phyloP scores from a whole-genome alignment of 1,140 invertebrate genomes.

The Manduca sexta region DNA sequence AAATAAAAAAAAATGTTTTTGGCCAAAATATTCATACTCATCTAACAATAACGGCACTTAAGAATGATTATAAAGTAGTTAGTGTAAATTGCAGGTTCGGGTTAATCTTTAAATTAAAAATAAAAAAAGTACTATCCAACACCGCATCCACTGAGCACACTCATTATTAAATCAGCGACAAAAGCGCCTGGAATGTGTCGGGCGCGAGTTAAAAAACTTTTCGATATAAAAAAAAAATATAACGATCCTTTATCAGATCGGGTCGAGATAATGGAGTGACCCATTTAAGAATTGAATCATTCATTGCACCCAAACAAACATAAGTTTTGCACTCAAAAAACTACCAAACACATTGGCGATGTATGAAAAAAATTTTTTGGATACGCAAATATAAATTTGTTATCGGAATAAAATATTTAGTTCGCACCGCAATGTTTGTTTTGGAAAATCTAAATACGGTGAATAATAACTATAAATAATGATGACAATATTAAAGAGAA shows the following conservation, averaged over 20 bases:
- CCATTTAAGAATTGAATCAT: conserved; percentile 60
- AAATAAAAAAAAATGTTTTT: too few species aligned
- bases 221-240: conserved; percentile 49
- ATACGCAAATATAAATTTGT: conserved; percentile 3
- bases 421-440: conserved; percentile 14
- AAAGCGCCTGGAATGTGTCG: conserved; percentile 44
- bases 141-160: conserved; percentile 15
- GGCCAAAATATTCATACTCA: too few species aligned
- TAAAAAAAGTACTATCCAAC: too few species aligned
- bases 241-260: conserved; percentile 57
- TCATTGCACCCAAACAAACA: conserved; percentile 35
- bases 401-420: neutral
- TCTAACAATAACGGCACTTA: too few species aligned
- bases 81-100: too few species aligned
- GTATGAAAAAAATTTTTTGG: neutral
- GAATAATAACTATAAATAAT: conserved; percentile 17
- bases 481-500: neutral
- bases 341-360: neutral
- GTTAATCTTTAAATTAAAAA: too few species aligned
- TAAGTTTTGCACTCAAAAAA: neutral
- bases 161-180: conserved; percentile 15
- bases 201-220: conserved; percentile 29
- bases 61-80: too few species aligned
- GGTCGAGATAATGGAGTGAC: conserved; percentile 60
- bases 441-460: conserved; percentile 21